phyloP scores from a whole-genome alignment of 1,140 invertebrate species.

The Brachionus plicatilis region DNA sequence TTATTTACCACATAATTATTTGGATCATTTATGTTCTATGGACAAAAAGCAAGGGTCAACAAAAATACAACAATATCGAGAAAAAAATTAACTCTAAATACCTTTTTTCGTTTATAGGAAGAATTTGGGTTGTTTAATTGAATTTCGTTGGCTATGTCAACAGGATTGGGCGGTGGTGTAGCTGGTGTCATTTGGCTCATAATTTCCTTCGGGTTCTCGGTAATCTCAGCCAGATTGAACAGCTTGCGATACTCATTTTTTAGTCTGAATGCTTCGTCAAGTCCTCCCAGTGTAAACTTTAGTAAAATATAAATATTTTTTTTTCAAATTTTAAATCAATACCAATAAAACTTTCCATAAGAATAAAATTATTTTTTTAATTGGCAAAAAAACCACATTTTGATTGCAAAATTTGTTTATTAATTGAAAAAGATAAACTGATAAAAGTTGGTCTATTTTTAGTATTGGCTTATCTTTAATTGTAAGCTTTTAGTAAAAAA shows the following conservation, averaged over 20 bases:
- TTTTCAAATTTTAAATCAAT: slow-evolving; percentile 40
- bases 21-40: not conserved
- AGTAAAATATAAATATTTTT: not conserved
- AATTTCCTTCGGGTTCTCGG: slow-evolving; percentile 88
- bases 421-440: slow-evolving; percentile 7
- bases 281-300: slow-evolving; percentile 76
- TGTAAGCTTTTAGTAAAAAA: not conserved
- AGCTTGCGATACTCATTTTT: slow-evolving; percentile 70
- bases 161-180: slow-evolving; percentile 84
- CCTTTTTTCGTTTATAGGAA: slow-evolving; percentile 34
- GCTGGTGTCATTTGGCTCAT: slow-evolving; percentile 85
- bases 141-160: slow-evolving; percentile 71
- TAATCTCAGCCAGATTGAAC: slow-evolving; percentile 67
- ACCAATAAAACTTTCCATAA: slow-evolving; percentile 86
- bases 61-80: not conserved
- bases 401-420: slow-evolving; percentile 39
- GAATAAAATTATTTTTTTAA: slow-evolving; percentile 91
- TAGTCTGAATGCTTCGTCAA: slow-evolving; percentile 68
- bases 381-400: slow-evolving; percentile 66
- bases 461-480: not conserved
- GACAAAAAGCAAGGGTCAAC: not conserved
- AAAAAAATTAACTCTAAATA: not conserved
- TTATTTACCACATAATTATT: not conserved
- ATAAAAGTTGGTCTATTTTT: not conserved
- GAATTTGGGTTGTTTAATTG: not conserved